These are phyloP conservation scores for Standfussiana lucernea DNA, from an alignment of 2,888 invertebrate species.

Conservation along the genomic window DNA sequence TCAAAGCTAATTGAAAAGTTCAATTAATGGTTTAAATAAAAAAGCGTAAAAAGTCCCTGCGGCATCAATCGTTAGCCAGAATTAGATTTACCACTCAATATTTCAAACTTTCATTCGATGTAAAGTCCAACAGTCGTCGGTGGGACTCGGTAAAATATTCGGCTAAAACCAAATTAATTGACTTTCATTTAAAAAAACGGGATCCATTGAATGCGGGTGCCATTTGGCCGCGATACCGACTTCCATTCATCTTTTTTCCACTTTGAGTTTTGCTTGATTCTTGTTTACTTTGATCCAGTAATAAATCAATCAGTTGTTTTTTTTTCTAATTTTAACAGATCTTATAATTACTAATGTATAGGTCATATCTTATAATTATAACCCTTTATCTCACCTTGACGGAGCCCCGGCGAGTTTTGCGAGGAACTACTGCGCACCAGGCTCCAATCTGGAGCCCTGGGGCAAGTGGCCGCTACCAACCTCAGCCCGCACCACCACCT, in stretches of 20 bases:
- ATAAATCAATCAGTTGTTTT: conserved; percentile 6
- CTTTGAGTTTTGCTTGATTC: conserved; percentile 6
- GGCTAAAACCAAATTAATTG: conserved; percentile 69
- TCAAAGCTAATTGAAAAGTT: conserved; percentile 46
- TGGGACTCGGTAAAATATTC: conserved; percentile 68
- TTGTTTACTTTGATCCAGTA: background rate
- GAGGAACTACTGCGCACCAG: no score
- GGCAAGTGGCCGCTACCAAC: no score
- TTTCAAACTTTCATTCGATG: conserved; percentile 76
- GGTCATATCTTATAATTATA: no score
- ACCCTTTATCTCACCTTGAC: no score
- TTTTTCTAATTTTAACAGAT: background rate
- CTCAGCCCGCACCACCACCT: no score
- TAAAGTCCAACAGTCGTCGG: conserved; percentile 71
- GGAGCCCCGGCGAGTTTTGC: no score
- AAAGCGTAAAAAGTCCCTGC: conserved; percentile 44
- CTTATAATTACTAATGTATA: background rate
- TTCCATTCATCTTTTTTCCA: conserved; percentile 37
- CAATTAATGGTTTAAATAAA: conserved; percentile 49
- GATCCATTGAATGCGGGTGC: conserved; percentile 53
- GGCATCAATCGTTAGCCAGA: conserved; percentile 68
- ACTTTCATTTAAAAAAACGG: conserved; percentile 64
- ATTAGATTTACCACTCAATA: conserved; percentile 77
- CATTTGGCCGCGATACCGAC: conserved; percentile 20
- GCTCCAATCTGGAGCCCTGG: no score